These are phyloP conservation scores for Campaea margaritaria DNA, from an alignment of 2,888 invertebrate genomes.

Conservation along the genomic window DNA sequence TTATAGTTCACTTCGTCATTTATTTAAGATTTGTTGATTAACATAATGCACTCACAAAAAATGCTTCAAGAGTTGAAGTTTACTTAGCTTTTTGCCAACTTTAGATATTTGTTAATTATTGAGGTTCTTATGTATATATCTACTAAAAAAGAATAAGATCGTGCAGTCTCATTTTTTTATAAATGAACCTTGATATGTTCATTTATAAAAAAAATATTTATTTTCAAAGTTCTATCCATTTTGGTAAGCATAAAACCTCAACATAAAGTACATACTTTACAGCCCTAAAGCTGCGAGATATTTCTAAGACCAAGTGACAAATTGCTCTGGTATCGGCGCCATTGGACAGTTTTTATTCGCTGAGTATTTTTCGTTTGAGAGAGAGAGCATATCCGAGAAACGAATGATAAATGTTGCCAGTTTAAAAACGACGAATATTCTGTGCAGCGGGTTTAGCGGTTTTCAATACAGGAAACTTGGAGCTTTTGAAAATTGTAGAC, in stretches of 20 bases:
- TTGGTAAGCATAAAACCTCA: not conserved
- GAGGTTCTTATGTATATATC: too few species aligned
- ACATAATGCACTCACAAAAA: constrained; percentile 29
- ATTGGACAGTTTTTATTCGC: constrained; percentile 55
- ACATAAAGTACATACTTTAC: constrained; percentile 14
- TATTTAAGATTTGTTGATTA: constrained; percentile 2
- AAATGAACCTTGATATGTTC: too few species aligned
- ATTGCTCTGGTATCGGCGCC: constrained; percentile 59
- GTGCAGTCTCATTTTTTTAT: too few species aligned
- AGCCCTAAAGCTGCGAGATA: constrained; percentile 29
- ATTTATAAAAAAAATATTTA: too few species aligned
- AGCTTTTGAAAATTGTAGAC: not conserved
- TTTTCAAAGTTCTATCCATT: too few species aligned
- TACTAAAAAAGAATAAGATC: too few species aligned
- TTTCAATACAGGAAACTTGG: constrained; percentile 1
- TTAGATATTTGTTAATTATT: too few species aligned
- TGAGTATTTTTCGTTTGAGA: constrained; percentile 49
- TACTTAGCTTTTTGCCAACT: too few species aligned
- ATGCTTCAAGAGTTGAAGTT: not conserved
- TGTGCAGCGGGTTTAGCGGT: constrained; percentile 7
- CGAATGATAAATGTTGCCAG: constrained; percentile 50
- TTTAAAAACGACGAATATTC: constrained; percentile 29
- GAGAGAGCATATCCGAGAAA: constrained; percentile 43
- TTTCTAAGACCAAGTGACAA: constrained; percentile 58
- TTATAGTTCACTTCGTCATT: constrained; percentile 20